phyloP scores from a whole-genome alignment of 2,888 invertebrate species.

The Drosophila monieri region DNA sequence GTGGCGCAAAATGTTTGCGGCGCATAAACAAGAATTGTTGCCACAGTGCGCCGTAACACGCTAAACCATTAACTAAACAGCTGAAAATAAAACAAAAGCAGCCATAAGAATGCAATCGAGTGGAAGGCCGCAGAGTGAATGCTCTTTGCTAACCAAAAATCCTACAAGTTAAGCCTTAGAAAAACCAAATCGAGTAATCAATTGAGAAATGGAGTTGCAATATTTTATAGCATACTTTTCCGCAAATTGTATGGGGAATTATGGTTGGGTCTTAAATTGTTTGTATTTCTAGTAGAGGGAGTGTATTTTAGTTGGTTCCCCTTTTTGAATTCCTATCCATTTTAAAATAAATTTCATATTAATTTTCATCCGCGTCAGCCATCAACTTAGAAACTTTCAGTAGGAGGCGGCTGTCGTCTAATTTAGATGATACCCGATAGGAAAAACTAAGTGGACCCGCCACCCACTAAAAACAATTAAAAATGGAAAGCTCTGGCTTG shows the following conservation, averaged over 20 bases:
- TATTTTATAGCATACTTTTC: background rate
- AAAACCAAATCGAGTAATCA: background rate
- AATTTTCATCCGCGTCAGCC: background rate
- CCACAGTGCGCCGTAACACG: conserved; percentile 66
- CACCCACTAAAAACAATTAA: conserved; percentile 12
- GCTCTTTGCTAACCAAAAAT: conserved; percentile 9
- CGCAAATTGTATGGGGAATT: background rate
- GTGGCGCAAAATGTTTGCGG: conserved; percentile 75
- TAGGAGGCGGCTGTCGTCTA: background rate
- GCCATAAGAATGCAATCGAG: conserved; percentile 20
- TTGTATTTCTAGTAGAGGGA: background rate
- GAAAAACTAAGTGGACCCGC: background rate
- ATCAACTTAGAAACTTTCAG: background rate
- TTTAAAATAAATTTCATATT: background rate
- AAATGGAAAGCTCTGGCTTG: conserved; percentile 1
- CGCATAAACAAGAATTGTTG: conserved; percentile 79
- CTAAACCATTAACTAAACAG: conserved; percentile 79
- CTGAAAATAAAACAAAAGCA: conserved; percentile 65
- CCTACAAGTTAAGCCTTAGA: background rate
- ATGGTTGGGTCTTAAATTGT: background rate
- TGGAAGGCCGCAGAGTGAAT: conserved; percentile 21
- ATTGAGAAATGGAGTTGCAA: background rate
- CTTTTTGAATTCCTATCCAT: background rate
- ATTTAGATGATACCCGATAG: conserved; percentile 6
- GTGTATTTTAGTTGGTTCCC: background rate